phyloP scores from a whole-genome alignment of 2,797 vertebrate genomes.

The Falco columbarius region DNA sequence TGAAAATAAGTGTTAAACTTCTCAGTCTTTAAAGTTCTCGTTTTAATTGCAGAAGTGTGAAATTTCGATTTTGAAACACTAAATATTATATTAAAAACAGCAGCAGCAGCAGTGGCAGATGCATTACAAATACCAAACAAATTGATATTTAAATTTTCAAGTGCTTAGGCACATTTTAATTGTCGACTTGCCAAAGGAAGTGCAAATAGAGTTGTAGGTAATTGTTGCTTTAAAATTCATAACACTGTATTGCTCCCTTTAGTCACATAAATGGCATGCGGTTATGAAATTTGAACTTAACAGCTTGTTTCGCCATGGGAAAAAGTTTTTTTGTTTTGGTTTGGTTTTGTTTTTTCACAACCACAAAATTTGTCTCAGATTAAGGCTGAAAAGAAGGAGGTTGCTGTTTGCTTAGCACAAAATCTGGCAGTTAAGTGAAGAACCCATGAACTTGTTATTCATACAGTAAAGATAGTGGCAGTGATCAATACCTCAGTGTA shows the following conservation, averaged over 20 bases:
- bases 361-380: conserved; percentile 11
- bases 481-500: neutral
- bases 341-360: neutral
- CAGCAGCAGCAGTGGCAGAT: conserved; percentile 27
- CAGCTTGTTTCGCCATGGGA: conserved; percentile 27
- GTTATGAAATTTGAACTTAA: conserved; percentile 61
- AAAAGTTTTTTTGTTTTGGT: neutral
- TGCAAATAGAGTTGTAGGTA: conserved; percentile 61
- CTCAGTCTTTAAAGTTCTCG: neutral
- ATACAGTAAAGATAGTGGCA: neutral
- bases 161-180: conserved; percentile 64
- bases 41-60: conserved; percentile 7
- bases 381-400: conserved; percentile 6
- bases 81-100: conserved; percentile 17
- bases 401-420: conserved; percentile 28
- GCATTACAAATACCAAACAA: conserved; percentile 45
- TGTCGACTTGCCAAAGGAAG: conserved; percentile 68
- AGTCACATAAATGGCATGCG: conserved; percentile 44
- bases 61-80: neutral
- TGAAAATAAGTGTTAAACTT: conserved; percentile 23
- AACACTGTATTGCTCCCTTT: conserved; percentile 54
- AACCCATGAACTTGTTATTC: conserved; percentile 7
- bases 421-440: conserved; percentile 37
- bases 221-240: conserved; percentile 69
- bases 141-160: conserved; percentile 69